Conservation (phyloP, 2,113 vertebrate genomes). For the Myrmecophaga tridactyla region DNA sequence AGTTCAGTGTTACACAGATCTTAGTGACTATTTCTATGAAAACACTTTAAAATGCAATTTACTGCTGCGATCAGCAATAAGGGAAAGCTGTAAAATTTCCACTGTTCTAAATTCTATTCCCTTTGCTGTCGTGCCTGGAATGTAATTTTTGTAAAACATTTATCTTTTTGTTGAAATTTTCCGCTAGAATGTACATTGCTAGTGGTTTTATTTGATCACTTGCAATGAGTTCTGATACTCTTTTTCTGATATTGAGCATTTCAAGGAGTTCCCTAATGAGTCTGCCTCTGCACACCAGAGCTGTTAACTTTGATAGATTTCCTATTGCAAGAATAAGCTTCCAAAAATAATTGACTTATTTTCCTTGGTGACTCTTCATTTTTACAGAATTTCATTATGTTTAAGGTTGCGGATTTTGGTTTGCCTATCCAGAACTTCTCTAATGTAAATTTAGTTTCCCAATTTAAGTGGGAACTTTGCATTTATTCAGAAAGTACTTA, state of each 20-base stretch:
- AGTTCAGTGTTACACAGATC: conserved; percentile 2
- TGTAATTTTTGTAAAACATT: conserved; percentile 60
- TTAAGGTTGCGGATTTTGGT: conserved; percentile 36
- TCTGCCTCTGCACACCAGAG: background rate
- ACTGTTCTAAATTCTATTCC: conserved; percentile 60
- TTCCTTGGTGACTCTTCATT: conserved; percentile 39
- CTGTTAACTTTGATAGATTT: conserved; percentile 66
- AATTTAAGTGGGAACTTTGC: background rate
- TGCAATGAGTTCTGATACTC: conserved; percentile 44
- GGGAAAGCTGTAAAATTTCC: conserved; percentile 4
- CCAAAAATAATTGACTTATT: conserved; percentile 65
- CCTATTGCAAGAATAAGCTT: conserved; percentile 44
- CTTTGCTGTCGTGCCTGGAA: conserved; percentile 16
- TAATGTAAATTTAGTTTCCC: background rate
- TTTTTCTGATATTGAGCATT: conserved; percentile 53
- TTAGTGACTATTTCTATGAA: conserved; percentile 39
- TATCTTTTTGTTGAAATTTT: conserved; percentile 63
- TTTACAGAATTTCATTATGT: conserved; percentile 55
- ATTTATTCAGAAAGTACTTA: background rate
- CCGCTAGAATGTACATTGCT: conserved; percentile 25
- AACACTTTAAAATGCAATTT: conserved; percentile 65
- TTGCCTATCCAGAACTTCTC: conserved; percentile 31
- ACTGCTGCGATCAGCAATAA: conserved; percentile 57
- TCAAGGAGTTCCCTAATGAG: conserved; percentile 59
- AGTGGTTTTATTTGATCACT: conserved; percentile 71